Evolutionary conservation across 2,113 vertebrate species (phyloP).

Genomic region (Kryptolebias marmoratus): DNA sequence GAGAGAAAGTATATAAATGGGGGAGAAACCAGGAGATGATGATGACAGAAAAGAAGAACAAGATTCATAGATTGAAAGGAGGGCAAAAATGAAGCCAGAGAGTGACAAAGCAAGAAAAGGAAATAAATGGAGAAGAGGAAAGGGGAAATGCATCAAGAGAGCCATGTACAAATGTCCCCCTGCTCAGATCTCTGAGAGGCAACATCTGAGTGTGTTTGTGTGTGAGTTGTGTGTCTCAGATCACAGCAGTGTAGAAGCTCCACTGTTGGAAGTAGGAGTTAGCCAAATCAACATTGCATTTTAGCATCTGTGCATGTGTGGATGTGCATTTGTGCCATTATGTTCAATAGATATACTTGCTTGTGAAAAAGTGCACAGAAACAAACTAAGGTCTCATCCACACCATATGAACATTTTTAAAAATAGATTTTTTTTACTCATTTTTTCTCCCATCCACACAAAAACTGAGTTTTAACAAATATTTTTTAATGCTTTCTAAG

Average conservation of each 20-base stretch:
- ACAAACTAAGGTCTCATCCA: no score
- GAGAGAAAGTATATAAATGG: background rate
- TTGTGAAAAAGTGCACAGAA: background rate
- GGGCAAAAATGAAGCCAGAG: slow-evolving; percentile 10
- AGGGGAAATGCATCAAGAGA: slow-evolving; percentile 32
- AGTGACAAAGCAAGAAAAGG: slow-evolving; percentile 23
- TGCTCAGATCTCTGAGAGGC: slow-evolving; percentile 30
- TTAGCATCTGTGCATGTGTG: slow-evolving; percentile 12
- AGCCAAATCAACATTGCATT: slow-evolving; percentile 18
- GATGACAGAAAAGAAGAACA: slow-evolving; percentile 13
- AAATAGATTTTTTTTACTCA: no score
- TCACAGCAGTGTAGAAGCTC: slow-evolving; percentile 29
- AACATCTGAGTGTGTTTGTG: slow-evolving; percentile 16
- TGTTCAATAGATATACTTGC: background rate
- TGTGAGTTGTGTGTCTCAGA: slow-evolving; percentile 16
- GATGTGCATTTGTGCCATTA: background rate
- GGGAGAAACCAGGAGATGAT: background rate
- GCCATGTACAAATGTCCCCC: slow-evolving; percentile 41
- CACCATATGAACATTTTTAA: no score
- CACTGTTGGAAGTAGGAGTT: slow-evolving; percentile 13
- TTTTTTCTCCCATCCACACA: no score
- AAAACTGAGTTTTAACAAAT: no score
- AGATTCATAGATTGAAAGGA: slow-evolving; percentile 31
- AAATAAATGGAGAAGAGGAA: slow-evolving; percentile 17
- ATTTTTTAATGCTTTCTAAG: no score